These are phyloP conservation scores for Spatulosminthurus flaviceps DNA, from an alignment of 2,888 invertebrate genomes.

Conservation along the genomic window DNA sequence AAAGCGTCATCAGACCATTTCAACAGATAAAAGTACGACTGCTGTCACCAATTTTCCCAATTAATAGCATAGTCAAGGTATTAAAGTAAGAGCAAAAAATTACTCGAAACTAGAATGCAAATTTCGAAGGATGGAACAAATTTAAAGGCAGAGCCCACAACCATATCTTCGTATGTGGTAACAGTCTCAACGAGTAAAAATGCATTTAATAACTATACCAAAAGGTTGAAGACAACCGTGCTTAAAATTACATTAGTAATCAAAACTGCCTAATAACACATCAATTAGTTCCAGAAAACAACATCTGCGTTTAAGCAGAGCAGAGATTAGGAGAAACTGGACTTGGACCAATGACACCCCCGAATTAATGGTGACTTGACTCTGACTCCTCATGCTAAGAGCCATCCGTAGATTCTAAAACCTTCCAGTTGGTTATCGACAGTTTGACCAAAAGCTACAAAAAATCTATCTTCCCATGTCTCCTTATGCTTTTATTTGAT, in stretches of 20 bases:
- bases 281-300: not conserved
- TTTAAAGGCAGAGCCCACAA: no score
- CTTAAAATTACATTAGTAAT: no score
- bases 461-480: not conserved
- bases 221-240: no score
- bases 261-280: not conserved
- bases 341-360: conserved; percentile 1
- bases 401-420: not conserved
- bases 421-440: not conserved
- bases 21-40: conserved; percentile 8
- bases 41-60: not conserved
- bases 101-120: not conserved
- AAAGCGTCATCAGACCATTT: not conserved
- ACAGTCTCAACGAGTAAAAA: no score
- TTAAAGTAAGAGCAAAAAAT: not conserved
- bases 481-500: not conserved
- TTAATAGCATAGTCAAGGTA: no score
- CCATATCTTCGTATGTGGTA: no score
- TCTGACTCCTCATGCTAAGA: not conserved
- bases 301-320: not conserved
- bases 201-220: no score
- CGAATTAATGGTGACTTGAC: not conserved
- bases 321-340: conserved; percentile 8
- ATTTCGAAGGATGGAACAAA: no score
- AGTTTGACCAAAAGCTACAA: not conserved